phyloP scores from a whole-genome alignment of 2,113 vertebrate genomes.

The Cisticola juncidis region DNA sequence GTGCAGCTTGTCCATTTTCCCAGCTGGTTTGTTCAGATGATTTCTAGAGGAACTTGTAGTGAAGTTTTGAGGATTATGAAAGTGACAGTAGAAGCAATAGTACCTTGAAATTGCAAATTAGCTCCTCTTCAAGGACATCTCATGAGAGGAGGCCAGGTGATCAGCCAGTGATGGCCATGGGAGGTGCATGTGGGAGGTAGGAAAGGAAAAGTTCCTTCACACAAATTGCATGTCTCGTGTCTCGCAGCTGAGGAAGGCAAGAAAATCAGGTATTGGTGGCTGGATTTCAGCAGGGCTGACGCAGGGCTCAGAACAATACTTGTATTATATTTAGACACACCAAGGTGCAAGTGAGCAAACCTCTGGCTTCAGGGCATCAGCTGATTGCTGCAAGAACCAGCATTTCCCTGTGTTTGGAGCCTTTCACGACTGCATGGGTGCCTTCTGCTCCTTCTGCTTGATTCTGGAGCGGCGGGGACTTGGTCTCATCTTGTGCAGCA shows the following conservation, averaged over 20 bases:
- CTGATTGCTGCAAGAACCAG: constrained; percentile 38
- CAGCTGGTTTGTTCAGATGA: neutral
- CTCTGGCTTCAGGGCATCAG: constrained; percentile 55
- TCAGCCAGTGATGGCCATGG: neutral
- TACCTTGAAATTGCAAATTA: neutral
- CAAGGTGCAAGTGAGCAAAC: constrained; percentile 24
- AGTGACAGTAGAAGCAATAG: neutral
- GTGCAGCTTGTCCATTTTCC: neutral
- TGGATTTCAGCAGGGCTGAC: constrained; percentile 9
- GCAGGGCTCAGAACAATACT: constrained; percentile 26
- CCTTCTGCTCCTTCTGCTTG: neutral
- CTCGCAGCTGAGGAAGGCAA: neutral
- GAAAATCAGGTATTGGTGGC: constrained; percentile 47
- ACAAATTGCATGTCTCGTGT: neutral
- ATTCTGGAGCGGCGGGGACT: neutral
- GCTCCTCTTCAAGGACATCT: neutral
- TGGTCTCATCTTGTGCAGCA: neutral
- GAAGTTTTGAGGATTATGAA: neutral
- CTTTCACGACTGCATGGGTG: neutral
- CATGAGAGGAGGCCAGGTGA: neutral
- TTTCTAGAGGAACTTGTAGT: neutral
- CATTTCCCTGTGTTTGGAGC: constrained; percentile 8
- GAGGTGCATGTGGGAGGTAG: neutral
- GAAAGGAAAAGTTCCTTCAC: neutral
- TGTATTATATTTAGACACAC: constrained; percentile 39